These are phyloP conservation scores for Gavia stellata DNA, from an alignment of 2,113 vertebrate species.

Conservation along the genomic window DNA sequence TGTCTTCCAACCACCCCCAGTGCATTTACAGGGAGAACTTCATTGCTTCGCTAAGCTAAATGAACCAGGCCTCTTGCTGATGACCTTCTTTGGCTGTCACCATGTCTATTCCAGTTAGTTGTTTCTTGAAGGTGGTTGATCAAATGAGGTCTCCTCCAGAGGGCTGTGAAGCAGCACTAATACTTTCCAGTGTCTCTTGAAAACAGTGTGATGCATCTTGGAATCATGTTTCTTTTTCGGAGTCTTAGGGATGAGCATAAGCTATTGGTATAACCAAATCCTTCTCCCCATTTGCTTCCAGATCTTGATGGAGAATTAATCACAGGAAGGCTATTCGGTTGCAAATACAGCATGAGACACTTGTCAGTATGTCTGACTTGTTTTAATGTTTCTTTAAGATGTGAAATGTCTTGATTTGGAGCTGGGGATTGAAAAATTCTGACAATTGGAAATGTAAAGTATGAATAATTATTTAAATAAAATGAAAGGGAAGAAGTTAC, in stretches of 20 bases:
- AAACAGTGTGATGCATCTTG: neutral
- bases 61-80: neutral
- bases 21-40: neutral
- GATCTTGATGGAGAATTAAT: neutral
- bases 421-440: neutral
- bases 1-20: neutral
- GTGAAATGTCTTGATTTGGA: neutral
- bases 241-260: neutral
- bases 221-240: neutral
- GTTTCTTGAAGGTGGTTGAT: neutral
- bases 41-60: neutral
- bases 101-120: neutral
- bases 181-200: neutral
- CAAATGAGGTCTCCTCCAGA: neutral
- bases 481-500: neutral
- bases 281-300: fast-evolving
- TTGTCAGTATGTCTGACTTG: neutral
- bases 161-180: neutral
- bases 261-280: neutral
- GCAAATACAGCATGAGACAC: neutral
- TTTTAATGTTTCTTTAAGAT: neutral
- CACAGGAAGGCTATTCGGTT: neutral
- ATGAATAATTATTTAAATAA: neutral
- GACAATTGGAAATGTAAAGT: neutral
- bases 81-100: neutral